phyloP scores from a whole-genome alignment of 2,113 vertebrate genomes.

The Ploceus nigricollis region DNA sequence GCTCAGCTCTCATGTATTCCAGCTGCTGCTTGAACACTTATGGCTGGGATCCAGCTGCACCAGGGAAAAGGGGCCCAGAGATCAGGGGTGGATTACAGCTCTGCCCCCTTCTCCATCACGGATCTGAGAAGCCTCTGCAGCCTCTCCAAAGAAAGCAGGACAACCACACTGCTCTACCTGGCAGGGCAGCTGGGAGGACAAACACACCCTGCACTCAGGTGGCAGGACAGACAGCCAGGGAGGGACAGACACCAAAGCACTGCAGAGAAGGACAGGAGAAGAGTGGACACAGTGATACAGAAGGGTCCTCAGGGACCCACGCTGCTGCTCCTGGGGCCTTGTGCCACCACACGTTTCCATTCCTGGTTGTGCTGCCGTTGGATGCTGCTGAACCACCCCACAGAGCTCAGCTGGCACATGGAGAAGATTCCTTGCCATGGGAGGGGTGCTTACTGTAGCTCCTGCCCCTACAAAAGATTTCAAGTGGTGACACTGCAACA shows the following conservation, averaged over 20 bases:
- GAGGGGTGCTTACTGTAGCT: neutral
- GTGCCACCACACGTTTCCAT: accelerated
- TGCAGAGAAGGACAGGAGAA: neutral
- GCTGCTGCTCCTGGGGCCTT: neutral
- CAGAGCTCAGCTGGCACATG: accelerated
- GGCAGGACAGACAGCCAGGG: neutral
- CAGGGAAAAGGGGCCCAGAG: neutral
- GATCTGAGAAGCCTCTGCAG: neutral
- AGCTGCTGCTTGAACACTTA: neutral
- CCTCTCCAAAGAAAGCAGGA: neutral
- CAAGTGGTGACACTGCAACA: neutral
- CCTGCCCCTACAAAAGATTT: neutral
- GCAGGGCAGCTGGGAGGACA: neutral
- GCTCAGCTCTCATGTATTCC: neutral
- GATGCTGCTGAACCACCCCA: accelerated
- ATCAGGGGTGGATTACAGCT: neutral
- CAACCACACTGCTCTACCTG: neutral
- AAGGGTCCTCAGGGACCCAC: neutral
- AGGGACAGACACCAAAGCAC: accelerated
- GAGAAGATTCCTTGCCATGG: neutral
- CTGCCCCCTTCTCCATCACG: neutral
- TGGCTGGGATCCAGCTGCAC: neutral
- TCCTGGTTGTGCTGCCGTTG: neutral
- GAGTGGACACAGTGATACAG: accelerated
- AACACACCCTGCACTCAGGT: too few relatives aligned